Percentiles rank a stretch among this genome's conserved stretches.
Evolutionary conservation across 1,140 invertebrate genomes (phyloP).

Genomic region (Pentalonia nigronervosa): DNA sequence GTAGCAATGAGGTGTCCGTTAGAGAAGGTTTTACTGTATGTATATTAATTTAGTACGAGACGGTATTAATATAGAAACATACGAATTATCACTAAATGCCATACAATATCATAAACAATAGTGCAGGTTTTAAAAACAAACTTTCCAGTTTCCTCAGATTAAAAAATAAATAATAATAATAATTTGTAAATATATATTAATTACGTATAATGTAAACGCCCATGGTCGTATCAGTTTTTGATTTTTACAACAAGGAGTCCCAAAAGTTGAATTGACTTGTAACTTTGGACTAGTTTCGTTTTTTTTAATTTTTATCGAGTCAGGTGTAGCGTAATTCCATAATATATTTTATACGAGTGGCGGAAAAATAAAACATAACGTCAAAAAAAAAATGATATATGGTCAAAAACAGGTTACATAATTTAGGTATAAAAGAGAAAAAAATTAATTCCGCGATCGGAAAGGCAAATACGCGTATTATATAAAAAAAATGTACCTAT

Average conservation of each 20-base stretch:
- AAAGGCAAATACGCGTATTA: not conserved
- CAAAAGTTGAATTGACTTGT: not conserved
- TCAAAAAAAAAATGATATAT: not conserved
- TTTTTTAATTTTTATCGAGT: not conserved
- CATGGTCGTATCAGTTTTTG: too few relatives aligned
- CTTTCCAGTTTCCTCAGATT: too few relatives aligned
- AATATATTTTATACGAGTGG: not conserved
- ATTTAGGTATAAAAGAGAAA: not conserved
- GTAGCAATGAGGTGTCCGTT: too few relatives aligned
- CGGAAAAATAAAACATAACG: not conserved
- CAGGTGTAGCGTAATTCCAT: not conserved
- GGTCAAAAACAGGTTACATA: not conserved
- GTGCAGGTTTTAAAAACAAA: too few relatives aligned
- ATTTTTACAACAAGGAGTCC: too few relatives aligned
- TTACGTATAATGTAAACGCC: too few relatives aligned
- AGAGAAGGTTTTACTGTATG: too few relatives aligned
- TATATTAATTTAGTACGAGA: too few relatives aligned
- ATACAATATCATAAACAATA: too few relatives aligned
- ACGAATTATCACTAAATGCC: not conserved
- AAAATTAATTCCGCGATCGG: not conserved
- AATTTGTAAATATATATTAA: too few relatives aligned
- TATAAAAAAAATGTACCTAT: not conserved
- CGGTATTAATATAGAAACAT: not conserved
- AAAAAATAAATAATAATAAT: too few relatives aligned
- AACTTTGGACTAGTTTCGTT: not conserved